Conservation (phyloP, 2,888 invertebrate species). For the Erannis defoliaria region DNA sequence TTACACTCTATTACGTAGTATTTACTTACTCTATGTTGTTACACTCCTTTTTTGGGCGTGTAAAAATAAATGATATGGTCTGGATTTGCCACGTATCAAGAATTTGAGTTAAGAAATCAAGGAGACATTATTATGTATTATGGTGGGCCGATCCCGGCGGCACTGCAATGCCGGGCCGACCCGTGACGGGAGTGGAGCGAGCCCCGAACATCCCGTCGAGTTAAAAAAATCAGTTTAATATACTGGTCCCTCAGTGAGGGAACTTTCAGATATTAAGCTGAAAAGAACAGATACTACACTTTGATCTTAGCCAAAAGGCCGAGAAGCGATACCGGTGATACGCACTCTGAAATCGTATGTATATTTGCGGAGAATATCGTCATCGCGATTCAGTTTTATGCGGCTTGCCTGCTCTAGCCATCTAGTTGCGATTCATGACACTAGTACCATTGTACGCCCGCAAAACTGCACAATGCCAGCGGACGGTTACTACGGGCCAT, state of each 20-base stretch:
- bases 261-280: slow-evolving; percentile 33
- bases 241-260: slow-evolving; percentile 32
- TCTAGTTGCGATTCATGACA: background rate
- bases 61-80: no score
- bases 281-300: slow-evolving; percentile 51
- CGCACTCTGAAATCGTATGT: background rate
- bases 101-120: no score
- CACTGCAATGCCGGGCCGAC: slow-evolving; percentile 32
- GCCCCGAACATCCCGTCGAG: slow-evolving; percentile 32
- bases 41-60: no score
- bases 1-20: no score
- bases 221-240: slow-evolving; percentile 33
- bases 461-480: background rate
- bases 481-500: background rate
- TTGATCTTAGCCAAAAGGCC: slow-evolving; percentile 30
- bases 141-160: slow-evolving; percentile 29
- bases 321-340: slow-evolving; percentile 10
- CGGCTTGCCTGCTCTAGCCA: slow-evolving; percentile 1
- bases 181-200: slow-evolving; percentile 34
- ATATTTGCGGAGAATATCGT: background rate
- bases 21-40: no score
- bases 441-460: background rate
- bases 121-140: background rate
- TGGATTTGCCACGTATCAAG: no score
- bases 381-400: slow-evolving; percentile 19